Base-by-base conservation (phyloP, 2,888 invertebrate species). In the Torymus auratus region DNA sequence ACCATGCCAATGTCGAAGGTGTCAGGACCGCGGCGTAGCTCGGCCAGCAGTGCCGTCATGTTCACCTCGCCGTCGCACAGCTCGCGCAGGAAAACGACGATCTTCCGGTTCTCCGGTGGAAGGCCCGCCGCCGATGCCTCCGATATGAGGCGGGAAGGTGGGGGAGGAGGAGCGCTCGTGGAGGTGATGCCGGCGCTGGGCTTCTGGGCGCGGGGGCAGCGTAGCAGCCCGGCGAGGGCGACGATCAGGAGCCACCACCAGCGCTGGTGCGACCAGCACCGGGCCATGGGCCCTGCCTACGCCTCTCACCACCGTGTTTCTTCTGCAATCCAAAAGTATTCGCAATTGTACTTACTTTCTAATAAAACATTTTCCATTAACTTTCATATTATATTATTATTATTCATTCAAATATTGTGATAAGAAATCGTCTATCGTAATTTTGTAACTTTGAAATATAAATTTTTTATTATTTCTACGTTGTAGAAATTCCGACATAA, bases 191-290 rank as follows among this genome's bases (percentile, higher is more conserved):
- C 56, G 53, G 58, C 61, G 62, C 70, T 58, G 56, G 70, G 70
- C 1, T 74, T 64, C n/a, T 80, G 74, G 17, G 70, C 52, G 61
- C 11, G 53, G 56, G n/a, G 58, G 58, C 71, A 28, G 50, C 50
- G 23, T 28, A n/a, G 23, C 7, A 23, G 28, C 61, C n/a, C 55
- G 56, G 62, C 17, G 14, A 68, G 12, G 13, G 73, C 41, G 85
- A 87, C 86, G 85, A 89, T 84, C 87, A 87, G 83, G 84, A 88
- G 86, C 89, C 89, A 90, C 88, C 89, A 88, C 88, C 89, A 87
- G 85, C 87, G 85, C 87, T 87, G 87, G 85, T 85, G 86, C 81
- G 86, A 86, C 88, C 86, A 91, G 88, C 90, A 91, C 91, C 91
- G 91, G 91, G 89, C 91, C 90, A 90, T 90, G 87, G 89, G 86